Base-by-base conservation (phyloP, 2,797 vertebrate species). In the Buphagus erythrorhynchus region DNA sequence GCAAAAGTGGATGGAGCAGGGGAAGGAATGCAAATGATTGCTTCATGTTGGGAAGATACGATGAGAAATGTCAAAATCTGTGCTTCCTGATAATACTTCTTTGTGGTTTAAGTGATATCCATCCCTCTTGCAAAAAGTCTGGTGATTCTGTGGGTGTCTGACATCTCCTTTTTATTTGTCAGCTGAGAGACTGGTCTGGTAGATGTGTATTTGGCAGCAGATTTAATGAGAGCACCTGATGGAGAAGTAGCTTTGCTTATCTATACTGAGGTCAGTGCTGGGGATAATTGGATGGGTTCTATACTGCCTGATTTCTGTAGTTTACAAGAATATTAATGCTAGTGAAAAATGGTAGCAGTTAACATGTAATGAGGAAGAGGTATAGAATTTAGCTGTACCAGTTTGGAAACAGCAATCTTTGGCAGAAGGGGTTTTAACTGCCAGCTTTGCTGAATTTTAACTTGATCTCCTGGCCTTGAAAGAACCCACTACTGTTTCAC, bases 191-290 rank as follows among this genome's bases (percentile, higher is more conserved):
- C 29, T 61, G 16, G 6, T 17, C 35, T 35, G 38, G 55, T 90
- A 92, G 77, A 65, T 62, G 80, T n/a, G 33, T 82, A 40, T 86
- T 92, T 93, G 89, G 74, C 71, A 91, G 69, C 71, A 87, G 58
- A 84, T 75, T 68, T 91, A 92, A 85, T 75, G 77, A 92, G 28
- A 74, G 22, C n/a, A n/a, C 51, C 81, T 62, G 58, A 82, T 88
- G 46, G 67, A 94, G 71, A 5, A 65, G 78, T 36, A 40, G 49
- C 63, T 95, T 54, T 85, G 58, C 90, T 92, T 65, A 86, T 78
- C 84, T 89, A 72, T 54, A 13, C 62, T 11, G 71, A 92, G 74
- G 84, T 89, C 89, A 61, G 1, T 36, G 43, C 71, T 82, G 55
- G 63, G 71, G 71, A 76, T 95, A 93, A 91, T 28, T 89, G 85